Evolutionary conservation across 2,888 invertebrate species (phyloP).

Genomic region (Meloe dianella): DNA sequence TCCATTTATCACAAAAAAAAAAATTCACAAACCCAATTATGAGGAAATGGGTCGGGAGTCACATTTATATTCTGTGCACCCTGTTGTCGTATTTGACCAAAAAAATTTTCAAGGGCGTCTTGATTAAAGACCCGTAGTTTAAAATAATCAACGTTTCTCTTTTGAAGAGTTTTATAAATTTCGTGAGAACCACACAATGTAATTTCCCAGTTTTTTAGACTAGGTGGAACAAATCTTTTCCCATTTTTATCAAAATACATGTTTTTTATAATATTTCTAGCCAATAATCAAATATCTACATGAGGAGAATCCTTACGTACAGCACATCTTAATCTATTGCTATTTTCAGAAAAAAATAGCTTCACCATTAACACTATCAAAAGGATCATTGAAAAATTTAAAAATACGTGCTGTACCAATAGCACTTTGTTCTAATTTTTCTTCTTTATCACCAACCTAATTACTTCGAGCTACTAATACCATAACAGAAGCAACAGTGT

Average conservation of each 20-base stretch:
- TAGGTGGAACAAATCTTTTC: slow-evolving; percentile 14
- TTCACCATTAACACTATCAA: slow-evolving; percentile 21
- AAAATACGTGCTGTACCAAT: slow-evolving; percentile 16
- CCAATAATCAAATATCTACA: slow-evolving; percentile 13
- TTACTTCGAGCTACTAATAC: slow-evolving; percentile 6
- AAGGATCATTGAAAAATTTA: slow-evolving; percentile 1
- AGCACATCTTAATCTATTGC: slow-evolving; percentile 16
- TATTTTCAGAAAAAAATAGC: neutral
- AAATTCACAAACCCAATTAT: too few species aligned
- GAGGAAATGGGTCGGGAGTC: slow-evolving; percentile 13
- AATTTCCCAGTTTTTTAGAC: slow-evolving; percentile 20
- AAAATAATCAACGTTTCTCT: slow-evolving; percentile 5
- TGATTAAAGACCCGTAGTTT: slow-evolving; percentile 16
- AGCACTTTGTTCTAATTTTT: neutral
- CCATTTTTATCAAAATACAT: slow-evolving; percentile 8
- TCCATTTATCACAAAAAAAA: too few species aligned
- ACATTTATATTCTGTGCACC: slow-evolving; percentile 20
- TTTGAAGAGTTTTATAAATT: slow-evolving; percentile 8
- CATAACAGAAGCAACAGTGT: slow-evolving; percentile 19
- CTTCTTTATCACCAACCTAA: neutral
- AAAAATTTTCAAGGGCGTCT: slow-evolving; percentile 25
- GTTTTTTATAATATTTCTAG: slow-evolving; percentile 11
- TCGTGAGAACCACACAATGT: slow-evolving; percentile 15
- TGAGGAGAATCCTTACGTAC: slow-evolving; percentile 9
- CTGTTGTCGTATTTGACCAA: slow-evolving; percentile 23